Evolutionary conservation across 2,113 vertebrate species (phyloP).

Genomic region (Cairina moschata): DNA sequence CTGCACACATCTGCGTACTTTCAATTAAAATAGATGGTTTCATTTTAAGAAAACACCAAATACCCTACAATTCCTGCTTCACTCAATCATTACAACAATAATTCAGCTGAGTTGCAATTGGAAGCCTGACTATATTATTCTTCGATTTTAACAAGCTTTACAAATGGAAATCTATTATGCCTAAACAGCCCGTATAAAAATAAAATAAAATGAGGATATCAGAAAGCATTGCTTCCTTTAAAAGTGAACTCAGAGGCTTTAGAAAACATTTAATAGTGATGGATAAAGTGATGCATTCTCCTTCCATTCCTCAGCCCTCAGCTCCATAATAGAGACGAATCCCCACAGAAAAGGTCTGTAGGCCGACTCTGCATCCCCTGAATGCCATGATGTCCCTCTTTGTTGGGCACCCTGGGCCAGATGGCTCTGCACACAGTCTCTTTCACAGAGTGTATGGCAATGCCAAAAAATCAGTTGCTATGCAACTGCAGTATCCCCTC

Average conservation of each 20-base stretch:
- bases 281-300: not conserved
- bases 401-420: not conserved
- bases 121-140: slow-evolving; percentile 26
- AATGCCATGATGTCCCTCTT: not conserved
- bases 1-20: not conserved
- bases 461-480: not conserved
- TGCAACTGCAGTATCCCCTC: not conserved
- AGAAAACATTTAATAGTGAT: not conserved
- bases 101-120: not conserved
- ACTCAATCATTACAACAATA: slow-evolving; percentile 18
- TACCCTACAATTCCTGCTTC: not conserved
- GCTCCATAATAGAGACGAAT: not conserved
- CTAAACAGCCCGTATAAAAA: not conserved
- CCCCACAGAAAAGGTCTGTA: not conserved
- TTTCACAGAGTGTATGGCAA: not conserved
- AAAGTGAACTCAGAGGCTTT: not conserved
- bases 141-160: slow-evolving; percentile 32
- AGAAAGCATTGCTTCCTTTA: not conserved
- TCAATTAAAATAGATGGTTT: not conserved
- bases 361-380: not conserved
- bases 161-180: slow-evolving; percentile 10
- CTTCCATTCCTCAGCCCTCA: not conserved
- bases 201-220: not conserved
- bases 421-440: not conserved
- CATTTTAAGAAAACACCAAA: not conserved